These are phyloP conservation scores for Megalurothrips usitatus DNA, from an alignment of 2,888 invertebrate genomes.

Conservation along the genomic window DNA sequence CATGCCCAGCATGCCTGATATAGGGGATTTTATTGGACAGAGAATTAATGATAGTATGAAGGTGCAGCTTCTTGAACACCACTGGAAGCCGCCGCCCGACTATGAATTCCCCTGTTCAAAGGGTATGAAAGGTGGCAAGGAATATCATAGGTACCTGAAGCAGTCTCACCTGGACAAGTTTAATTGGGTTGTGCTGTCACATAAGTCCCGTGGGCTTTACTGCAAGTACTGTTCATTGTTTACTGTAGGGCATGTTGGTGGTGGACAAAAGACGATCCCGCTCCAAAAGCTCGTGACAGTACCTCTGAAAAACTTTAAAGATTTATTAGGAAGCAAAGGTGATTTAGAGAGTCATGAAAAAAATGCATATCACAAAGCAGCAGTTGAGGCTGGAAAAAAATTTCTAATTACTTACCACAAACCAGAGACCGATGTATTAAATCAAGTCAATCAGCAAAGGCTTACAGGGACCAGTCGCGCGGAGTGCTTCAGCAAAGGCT, in stretches of 20 bases:
- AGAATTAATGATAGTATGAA: slow-evolving; percentile 23
- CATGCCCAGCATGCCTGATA: neutral
- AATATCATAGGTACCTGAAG: slow-evolving; percentile 32
- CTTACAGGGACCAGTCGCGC: slow-evolving; percentile 30
- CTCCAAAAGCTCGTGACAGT: slow-evolving; percentile 36
- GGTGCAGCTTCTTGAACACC: slow-evolving; percentile 17
- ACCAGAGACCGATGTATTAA: slow-evolving; percentile 32
- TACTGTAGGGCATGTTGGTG: slow-evolving; percentile 34
- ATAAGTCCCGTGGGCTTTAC: slow-evolving; percentile 31
- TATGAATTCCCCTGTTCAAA: slow-evolving; percentile 35
- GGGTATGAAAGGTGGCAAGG: slow-evolving; percentile 33
- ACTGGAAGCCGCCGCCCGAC: slow-evolving; percentile 33
- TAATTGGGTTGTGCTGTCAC: slow-evolving; percentile 34
- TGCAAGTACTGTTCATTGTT: slow-evolving; percentile 37
- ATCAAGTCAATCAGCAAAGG: slow-evolving; percentile 32
- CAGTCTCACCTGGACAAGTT: slow-evolving; percentile 34
- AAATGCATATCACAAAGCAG: slow-evolving; percentile 35
- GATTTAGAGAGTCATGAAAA: slow-evolving; percentile 32
- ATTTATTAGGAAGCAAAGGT: slow-evolving; percentile 37
- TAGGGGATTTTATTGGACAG: slow-evolving; percentile 9
- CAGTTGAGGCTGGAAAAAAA: slow-evolving; percentile 32
- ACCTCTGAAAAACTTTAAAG: slow-evolving; percentile 37
- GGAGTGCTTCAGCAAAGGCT: slow-evolving; percentile 28
- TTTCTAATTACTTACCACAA: slow-evolving; percentile 32
- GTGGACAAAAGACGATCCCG: slow-evolving; percentile 32